Conservation (phyloP, 2,888 invertebrate genomes). For the Melinaea marsaeus region DNA sequence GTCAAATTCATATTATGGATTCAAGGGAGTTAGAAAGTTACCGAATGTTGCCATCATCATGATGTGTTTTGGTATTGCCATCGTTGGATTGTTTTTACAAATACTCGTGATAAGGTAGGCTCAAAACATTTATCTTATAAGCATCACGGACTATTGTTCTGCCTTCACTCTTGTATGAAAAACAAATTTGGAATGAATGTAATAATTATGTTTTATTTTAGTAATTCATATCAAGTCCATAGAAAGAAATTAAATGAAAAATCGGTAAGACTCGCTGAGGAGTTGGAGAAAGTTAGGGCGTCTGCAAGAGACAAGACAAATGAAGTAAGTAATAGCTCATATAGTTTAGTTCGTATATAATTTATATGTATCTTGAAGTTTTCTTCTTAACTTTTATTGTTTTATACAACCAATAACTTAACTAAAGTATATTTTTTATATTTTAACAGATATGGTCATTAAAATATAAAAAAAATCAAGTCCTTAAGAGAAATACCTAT, state of each 20-base stretch:
- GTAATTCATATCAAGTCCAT: conserved; percentile 73
- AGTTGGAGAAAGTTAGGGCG: conserved; percentile 70
- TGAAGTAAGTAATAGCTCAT: conserved; percentile 51
- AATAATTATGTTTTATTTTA: conserved; percentile 37
- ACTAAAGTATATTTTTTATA: no score
- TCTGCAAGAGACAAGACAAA: conserved; percentile 77
- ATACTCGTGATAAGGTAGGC: conserved; percentile 79
- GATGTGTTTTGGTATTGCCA: conserved; percentile 75
- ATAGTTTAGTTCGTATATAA: neutral
- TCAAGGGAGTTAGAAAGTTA: conserved; percentile 76
- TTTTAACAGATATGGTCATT: no score
- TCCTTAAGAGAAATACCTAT: no score
- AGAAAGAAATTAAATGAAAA: conserved; percentile 65
- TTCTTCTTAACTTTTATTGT: neutral
- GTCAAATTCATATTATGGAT: conserved; percentile 79
- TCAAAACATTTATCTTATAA: conserved; percentile 7
- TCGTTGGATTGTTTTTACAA: conserved; percentile 79
- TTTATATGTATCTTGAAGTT: neutral
- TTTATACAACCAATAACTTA: neutral
- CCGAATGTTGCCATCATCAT: conserved; percentile 80
- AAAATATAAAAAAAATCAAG: no score
- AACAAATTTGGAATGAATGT: no score
- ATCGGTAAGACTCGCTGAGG: conserved; percentile 68
- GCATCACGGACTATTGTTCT: no score
- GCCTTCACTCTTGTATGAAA: no score